Evolutionary conservation across 2,797 vertebrate genomes (phyloP), one percentile per base, ranked within the genome.

Genomic region (Karalla daura): DNA sequence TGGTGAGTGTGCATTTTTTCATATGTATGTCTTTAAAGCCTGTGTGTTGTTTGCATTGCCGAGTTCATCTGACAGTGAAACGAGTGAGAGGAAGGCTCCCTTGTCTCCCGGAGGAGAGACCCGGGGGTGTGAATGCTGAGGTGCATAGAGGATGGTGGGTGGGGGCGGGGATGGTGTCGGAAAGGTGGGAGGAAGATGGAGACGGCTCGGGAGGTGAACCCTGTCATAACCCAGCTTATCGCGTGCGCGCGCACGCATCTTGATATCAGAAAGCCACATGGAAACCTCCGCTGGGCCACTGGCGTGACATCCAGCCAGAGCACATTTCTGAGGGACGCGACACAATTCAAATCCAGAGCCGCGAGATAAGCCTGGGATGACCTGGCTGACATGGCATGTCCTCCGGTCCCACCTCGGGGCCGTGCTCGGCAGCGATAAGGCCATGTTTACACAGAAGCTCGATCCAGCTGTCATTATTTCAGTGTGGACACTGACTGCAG

Each of bases 51-150:
- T 55, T 50, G 37, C 24, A n/a, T 13, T 24, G 23, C 61, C 2
- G 10, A 47, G 45, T 63, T 70, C 11, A 63, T 65, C 64, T 27
- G 25, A 59, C 39, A 33, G 3, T 18, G 37, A 27, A 41, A 64
- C 11, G 51, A 77, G 53, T 45, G 45, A 73, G 58, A 74, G 59
- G 63, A 70, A 56, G 65, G 49, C 72, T 81, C 64, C 74, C 71
- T 76, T 33, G 49, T 78, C 56, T 81, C 84, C 59, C 66, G 24
- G 41, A 74, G 58, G 76, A 84, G 74, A 74, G 72, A 76, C 67
- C 75, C 80, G 77, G 71, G 45, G 12, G 5, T 20, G 40, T 35
- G 23, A 52, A 72, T 70, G 27, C 52, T 53, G 39, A 63, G 75
- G 67, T 66, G 37, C 25, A 36, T 67, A 75, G 71, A 1, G 50